phyloP scores from a whole-genome alignment of 64 coral and sea anemone species.

The Acropora tenuis region DNA sequence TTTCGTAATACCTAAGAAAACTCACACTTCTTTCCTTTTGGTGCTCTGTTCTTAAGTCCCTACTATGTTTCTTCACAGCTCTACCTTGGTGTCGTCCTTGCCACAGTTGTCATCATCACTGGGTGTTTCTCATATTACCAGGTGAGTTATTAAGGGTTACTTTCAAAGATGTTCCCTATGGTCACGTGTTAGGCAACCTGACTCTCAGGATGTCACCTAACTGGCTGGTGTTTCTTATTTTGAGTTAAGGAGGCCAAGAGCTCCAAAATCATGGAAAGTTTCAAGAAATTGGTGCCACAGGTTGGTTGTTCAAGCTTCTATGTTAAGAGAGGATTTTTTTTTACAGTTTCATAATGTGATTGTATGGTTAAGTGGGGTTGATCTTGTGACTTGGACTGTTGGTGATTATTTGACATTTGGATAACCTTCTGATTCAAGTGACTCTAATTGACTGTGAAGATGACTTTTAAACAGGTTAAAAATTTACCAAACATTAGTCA shows the following conservation, averaged over 20 bases:
- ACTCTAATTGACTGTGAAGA: no score
- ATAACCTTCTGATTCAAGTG: no score
- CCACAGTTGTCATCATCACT: constrained; percentile 87
- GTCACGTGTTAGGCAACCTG: neutral
- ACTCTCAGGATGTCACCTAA: neutral
- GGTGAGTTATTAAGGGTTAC: constrained; percentile 37
- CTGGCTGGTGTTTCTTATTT: neutral
- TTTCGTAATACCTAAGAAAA: no score
- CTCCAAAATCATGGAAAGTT: constrained; percentile 98
- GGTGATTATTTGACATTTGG: no score
- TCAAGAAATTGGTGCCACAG: constrained; percentile 98
- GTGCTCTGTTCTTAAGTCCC: neutral
- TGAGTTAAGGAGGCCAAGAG: constrained; percentile 90
- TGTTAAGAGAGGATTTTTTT: no score
- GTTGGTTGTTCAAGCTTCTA: constrained; percentile 10
- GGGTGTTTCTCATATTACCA: constrained; percentile 98
- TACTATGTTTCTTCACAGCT: constrained; percentile 67
- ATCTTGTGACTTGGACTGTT: no score
- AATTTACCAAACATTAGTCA: no score
- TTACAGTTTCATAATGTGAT: no score
- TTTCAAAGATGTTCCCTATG: neutral
- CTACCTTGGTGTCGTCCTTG: constrained; percentile 82
- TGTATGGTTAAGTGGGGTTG: no score
- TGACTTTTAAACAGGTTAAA: no score
- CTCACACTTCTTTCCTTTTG: no score